Percentiles rank a stretch among this genome's conserved stretches.
Evolutionary conservation across 1,140 invertebrate species (phyloP).

Genomic region (Drosophila kurseongensis): DNA sequence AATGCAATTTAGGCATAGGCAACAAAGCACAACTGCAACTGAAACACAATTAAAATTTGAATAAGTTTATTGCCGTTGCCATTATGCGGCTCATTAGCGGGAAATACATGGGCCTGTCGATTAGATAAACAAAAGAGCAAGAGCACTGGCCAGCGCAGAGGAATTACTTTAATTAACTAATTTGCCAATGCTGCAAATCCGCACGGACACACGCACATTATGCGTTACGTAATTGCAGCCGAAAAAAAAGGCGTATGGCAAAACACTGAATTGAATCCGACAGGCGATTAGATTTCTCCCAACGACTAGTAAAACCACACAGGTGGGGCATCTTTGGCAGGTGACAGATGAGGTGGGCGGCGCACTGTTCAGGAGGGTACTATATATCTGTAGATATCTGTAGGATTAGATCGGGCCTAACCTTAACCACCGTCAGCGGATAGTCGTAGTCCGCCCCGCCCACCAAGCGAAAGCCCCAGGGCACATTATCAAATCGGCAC

Average conservation of each 20-base stretch:
- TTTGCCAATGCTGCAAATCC: conserved; percentile 63
- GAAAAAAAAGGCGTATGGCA: conserved; percentile 4
- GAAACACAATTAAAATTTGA: conserved; percentile 69
- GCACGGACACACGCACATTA: conserved; percentile 35
- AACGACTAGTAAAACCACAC: background rate
- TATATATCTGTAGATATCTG: background rate
- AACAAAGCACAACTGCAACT: conserved; percentile 33
- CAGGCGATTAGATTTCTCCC: background rate
- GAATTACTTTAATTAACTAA: conserved; percentile 78
- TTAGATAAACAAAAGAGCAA: conserved; percentile 54
- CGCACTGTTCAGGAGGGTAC: background rate
- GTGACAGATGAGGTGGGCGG: conserved; percentile 38
- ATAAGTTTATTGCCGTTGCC: conserved; percentile 61
- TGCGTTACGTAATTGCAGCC: conserved; percentile 45
- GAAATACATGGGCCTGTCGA: conserved; percentile 51
- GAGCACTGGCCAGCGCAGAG: conserved; percentile 1
- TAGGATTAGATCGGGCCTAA: conserved; percentile 81
- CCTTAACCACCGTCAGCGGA: conserved; percentile 93
- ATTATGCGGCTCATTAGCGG: conserved; percentile 77
- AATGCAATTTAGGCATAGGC: conserved; percentile 38
- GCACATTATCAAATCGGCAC: conserved; percentile 87
- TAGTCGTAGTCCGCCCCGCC: conserved; percentile 93
- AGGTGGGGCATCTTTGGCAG: conserved; percentile 23
- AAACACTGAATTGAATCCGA: conserved; percentile 15
- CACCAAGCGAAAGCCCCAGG: conserved; percentile 95